Base-by-base conservation (phyloP, 2,888 invertebrate species). In the Pheosia gnoma region DNA sequence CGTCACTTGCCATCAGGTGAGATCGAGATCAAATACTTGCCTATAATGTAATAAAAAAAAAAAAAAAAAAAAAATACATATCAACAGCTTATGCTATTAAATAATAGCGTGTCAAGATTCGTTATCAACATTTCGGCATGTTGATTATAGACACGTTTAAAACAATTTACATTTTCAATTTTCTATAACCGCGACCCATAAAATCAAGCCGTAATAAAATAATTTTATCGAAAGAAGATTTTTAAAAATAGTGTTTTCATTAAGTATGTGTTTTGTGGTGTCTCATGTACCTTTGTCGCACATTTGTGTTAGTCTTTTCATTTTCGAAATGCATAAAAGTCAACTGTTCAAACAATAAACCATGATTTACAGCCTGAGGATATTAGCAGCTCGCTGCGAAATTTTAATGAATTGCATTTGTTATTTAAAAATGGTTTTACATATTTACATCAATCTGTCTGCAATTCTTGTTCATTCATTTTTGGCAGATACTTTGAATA, bases 311-410 rank as follows among this genome's bases (percentile, higher is more conserved):
- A 6, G 51, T 8, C 25, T 51, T 51, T 38, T 53, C 4, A 53
- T 53, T 53, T 38, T 53, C 8, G 37, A 53, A 53, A 53, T 53
- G 13, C 51, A 53, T 47, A 54, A 59, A 41, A 13, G 13, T 41
- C 56, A 41, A 56, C n/a, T 13, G 45, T 6, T 36, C 43, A 60
- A 47, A 49, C 53, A 66, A 72, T 71, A 72, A 72, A 68, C 62
- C 63, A 64, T 60, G 66, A 72, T 72, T 68, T 71, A 71, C 56
- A 10, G 11, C 54, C 36, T 54, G 36, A 66, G 66, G 62, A 61
- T 66, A 68, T 71, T 71, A 71, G 62, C 69, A 45, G 13, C 5
- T 59, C 59, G 56, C 53, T 62, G 72, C 52, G 58, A 71, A 62
- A 9, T 64, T 56, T 51, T 25, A 37, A 49, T 66, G 59, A 58